A percentile compares a stretch with the other conserved stretches of the same genome.
Conservation (phyloP, 2,113 vertebrate genomes). For the Octodon degus region DNA sequence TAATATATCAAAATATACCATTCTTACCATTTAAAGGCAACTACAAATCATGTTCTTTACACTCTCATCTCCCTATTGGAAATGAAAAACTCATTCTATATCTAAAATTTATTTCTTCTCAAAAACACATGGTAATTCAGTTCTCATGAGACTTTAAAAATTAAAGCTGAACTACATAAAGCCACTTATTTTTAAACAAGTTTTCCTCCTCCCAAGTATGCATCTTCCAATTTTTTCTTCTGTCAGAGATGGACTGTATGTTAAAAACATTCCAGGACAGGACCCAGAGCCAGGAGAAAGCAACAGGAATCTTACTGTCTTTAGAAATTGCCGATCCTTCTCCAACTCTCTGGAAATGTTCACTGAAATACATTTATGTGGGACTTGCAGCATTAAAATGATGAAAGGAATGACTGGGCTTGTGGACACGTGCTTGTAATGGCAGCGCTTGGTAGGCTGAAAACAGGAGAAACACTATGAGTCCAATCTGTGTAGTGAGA, state of each 20-base stretch:
- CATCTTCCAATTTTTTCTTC: not conserved
- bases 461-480: too few species aligned
- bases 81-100: slow-evolving; percentile 8
- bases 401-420: not conserved
- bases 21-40: not conserved
- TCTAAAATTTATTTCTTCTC: slow-evolving; percentile 24
- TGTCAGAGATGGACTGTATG: not conserved
- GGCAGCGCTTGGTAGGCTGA: too few species aligned
- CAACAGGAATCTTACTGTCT: fast-evolving
- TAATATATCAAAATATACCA: not conserved
- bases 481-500: too few species aligned
- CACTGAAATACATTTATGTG: not conserved
- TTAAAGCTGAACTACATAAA: not conserved
- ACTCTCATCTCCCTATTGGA: not conserved
- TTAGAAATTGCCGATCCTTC: not conserved
- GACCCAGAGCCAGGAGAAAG: not conserved
- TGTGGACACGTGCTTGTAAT: too few species aligned
- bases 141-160: not conserved
- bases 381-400: not conserved
- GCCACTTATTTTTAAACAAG: not conserved
- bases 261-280: not conserved
- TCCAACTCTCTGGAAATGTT: not conserved
- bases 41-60: not conserved
- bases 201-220: fast-evolving
- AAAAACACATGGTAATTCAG: not conserved